phyloP scores from a whole-genome alignment of 2,888 invertebrate genomes.

The Heliconius sara region DNA sequence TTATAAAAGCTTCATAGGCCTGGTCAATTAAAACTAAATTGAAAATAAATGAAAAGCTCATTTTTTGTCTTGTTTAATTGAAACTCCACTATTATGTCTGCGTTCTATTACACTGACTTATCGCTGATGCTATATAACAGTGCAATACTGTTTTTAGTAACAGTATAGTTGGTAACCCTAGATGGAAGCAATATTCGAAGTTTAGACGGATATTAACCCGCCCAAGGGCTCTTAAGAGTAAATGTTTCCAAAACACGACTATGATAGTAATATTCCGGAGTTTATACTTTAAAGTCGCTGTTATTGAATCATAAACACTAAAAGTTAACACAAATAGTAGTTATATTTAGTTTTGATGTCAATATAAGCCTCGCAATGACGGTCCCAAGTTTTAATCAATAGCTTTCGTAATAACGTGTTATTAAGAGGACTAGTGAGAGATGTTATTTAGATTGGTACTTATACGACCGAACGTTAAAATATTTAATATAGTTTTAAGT shows the following conservation, averaged over 20 bases:
- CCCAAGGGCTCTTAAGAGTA: constrained; percentile 12
- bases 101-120: no score
- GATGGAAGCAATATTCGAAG: constrained; percentile 23
- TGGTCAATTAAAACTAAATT: no score
- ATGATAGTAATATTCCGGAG: constrained; percentile 16
- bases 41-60: no score
- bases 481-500: not conserved
- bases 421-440: not conserved
- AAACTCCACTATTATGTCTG: no score
- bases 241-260: constrained; percentile 8
- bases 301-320: constrained; percentile 21
- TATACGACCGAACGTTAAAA: not conserved
- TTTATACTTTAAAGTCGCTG: constrained; percentile 14
- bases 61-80: no score
- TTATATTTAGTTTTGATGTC: not conserved
- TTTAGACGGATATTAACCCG: constrained; percentile 29
- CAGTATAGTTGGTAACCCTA: not conserved
- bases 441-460: not conserved
- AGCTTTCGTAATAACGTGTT: constrained; percentile 1
- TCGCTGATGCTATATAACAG: no score
- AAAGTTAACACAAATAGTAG: constrained; percentile 14
- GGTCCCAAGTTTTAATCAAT: not conserved
- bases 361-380: not conserved
- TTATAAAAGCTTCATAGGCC: no score
- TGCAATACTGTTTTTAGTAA: not conserved